Base-by-base conservation (phyloP, 2,113 vertebrate species). In the Gavia stellata region DNA sequence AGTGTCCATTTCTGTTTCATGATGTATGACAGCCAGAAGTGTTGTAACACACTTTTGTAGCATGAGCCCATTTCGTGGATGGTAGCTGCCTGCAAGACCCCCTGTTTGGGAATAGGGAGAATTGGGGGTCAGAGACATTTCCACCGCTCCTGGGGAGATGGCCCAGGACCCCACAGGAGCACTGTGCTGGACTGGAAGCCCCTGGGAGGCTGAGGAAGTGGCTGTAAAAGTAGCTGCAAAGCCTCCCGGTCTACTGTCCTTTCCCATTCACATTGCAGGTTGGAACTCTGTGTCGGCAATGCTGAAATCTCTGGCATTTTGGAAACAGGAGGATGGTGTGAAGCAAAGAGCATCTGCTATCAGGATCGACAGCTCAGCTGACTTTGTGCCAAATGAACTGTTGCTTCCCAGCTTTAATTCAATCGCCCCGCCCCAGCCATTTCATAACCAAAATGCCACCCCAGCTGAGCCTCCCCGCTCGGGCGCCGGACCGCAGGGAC, bases 281-380 rank as follows among this genome's bases (percentile, higher is more conserved):
- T 79, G 92, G 40, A 70, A 16, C 25, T 31, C 42, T 55, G 40
- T 25, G 3, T 36, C 3, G 4, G 71, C 70, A 81, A 34, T 14
- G 15, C 80, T 10, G n/a, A 70, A 61, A 70, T 58, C 84, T 70
- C 33, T 2, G 2, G 63, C 62, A 21, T 68, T 90, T 81, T 77
- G 93, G 84, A 77, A 91, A 40, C 1, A 8, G 77, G 81, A 67
- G 31, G 59, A 58, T 1, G 24, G 78, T 86, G 86, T 23, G 80
- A 96, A 90, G 86, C 59, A 94, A 97, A 93, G 86, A 86, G 81
- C 95, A 86, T 84, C 89, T 96, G 88, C 81, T 91, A 12, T 53
- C 3, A 4, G 63, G 19, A 81, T 45, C 7, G 20, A 40, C n/a
- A 62, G 47, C 86, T 33, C 81, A 16, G 45, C 61, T 82, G 50